Conservation (phyloP, 2,797 vertebrate genomes). For the Okamejei kenojei region DNA sequence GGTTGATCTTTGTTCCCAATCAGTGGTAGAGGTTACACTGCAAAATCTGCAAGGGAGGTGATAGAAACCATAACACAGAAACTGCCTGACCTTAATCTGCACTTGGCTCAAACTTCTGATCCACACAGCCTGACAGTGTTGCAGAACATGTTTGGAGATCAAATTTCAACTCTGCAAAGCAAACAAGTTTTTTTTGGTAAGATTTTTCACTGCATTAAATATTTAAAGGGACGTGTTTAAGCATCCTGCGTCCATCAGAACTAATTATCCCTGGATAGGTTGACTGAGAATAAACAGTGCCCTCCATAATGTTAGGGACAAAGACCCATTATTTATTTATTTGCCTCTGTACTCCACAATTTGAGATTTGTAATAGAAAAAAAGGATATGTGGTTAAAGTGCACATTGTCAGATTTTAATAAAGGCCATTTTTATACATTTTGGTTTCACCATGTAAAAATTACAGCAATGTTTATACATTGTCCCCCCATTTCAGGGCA, state of each 20-base stretch:
- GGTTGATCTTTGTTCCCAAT: background rate
- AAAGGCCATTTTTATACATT: too few relatives aligned
- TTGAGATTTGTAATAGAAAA: too few relatives aligned
- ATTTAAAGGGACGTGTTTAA: background rate
- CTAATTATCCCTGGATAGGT: background rate
- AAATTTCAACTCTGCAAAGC: conserved; percentile 32
- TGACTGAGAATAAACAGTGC: background rate
- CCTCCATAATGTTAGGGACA: too few relatives aligned
- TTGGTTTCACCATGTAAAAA: too few relatives aligned
- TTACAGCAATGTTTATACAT: too few relatives aligned
- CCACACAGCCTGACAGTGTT: conserved; percentile 25
- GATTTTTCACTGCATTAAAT: background rate
- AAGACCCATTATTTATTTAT: too few relatives aligned
- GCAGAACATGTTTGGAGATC: conserved; percentile 36
- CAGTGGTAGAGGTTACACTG: background rate
- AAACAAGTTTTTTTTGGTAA: background rate
- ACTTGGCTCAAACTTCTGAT: conserved; percentile 32
- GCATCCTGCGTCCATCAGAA: background rate
- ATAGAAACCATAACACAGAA: conserved; percentile 25
- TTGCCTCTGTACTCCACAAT: too few relatives aligned
- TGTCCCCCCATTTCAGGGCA: too few relatives aligned
- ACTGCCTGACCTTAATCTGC: conserved; percentile 29
- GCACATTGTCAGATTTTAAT: too few relatives aligned
- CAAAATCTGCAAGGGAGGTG: conserved; percentile 30
- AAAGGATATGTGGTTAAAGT: too few relatives aligned